These are phyloP conservation scores for Cromileptes altivelis DNA, from an alignment of 2,113 vertebrate genomes.

Conservation along the genomic window DNA sequence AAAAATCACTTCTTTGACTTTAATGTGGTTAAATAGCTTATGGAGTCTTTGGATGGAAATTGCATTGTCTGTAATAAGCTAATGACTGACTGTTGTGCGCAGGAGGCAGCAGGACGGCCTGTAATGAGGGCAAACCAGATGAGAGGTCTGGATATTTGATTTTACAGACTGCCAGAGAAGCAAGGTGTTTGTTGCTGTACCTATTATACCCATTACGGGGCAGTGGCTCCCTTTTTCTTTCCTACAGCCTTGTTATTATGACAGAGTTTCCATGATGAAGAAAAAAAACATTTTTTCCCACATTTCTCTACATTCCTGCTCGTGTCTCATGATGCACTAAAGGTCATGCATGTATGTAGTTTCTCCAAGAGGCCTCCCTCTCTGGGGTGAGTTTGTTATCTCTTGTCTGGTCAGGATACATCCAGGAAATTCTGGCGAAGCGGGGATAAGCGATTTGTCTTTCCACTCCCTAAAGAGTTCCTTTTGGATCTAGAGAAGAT, in stretches of 20 bases:
- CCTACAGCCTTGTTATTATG: conserved; percentile 1
- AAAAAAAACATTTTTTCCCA: neutral
- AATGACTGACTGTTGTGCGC: conserved; percentile 34
- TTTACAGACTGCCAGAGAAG: neutral
- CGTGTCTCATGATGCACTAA: conserved; percentile 39
- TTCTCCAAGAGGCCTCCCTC: neutral
- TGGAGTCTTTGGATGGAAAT: conserved; percentile 39
- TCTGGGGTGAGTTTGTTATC: neutral
- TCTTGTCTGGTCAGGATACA: neutral
- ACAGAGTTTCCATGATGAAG: neutral
- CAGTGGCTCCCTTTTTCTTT: neutral
- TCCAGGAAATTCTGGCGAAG: neutral
- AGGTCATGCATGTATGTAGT: conserved; percentile 18
- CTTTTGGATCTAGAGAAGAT: neutral
- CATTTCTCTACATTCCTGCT: conserved; percentile 48
- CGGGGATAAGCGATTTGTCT: neutral
- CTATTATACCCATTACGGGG: neutral
- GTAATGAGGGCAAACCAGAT: conserved; percentile 45
- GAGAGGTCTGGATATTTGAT: conserved; percentile 31
- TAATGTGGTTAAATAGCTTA: conserved; percentile 53
- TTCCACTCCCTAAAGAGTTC: neutral
- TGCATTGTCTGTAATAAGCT: conserved; percentile 38
- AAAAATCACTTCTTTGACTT: conserved; percentile 54
- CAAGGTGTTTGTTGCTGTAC: conserved; percentile 18
- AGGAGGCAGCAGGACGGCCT: conserved; percentile 15